A percentile compares a stretch with the other conserved stretches of the same genome.
These are phyloP conservation scores for Chaenocephalus aceratus DNA, from an alignment of 2,113 vertebrate species.

Conservation along the genomic window DNA sequence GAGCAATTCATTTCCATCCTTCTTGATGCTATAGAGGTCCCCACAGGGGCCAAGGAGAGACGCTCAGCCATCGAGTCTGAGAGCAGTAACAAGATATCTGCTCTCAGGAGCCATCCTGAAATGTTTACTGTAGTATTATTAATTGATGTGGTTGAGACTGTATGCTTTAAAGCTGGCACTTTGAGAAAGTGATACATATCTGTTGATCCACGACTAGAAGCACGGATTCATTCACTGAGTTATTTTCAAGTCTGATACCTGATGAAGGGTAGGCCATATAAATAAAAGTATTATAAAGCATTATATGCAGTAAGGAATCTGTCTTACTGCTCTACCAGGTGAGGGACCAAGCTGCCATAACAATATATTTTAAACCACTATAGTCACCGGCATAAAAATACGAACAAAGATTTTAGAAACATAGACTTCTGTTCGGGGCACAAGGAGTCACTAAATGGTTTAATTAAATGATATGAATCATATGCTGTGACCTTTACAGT, in stretches of 20 bases:
- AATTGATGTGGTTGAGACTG: conserved; percentile 22
- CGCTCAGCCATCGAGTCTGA: conserved; percentile 10
- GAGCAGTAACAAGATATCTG: neutral
- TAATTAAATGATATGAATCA: neutral
- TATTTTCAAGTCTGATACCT: neutral
- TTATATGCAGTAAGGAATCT: neutral
- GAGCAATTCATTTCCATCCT: conserved; percentile 53
- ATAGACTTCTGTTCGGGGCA: neutral
- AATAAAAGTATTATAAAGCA: neutral
- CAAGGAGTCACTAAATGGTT: neutral
- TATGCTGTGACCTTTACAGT: conserved; percentile 1
- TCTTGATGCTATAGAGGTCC: conserved; percentile 32
- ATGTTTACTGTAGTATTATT: conserved; percentile 26
- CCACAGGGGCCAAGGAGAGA: conserved; percentile 32
- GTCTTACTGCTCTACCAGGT: no score
- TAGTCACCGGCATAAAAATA: neutral
- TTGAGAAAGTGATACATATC: neutral
- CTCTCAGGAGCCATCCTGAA: conserved; percentile 1
- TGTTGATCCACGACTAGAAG: neutral
- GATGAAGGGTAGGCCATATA: neutral
- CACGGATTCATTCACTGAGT: conserved; percentile 5
- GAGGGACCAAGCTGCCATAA: no score
- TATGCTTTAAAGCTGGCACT: neutral
- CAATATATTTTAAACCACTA: no score
- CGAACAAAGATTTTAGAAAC: neutral